Evolutionary conservation across 2,888 invertebrate genomes (phyloP), one percentile per base, ranked within the genome.

Genomic region (Oligia fasciuncula): DNA sequence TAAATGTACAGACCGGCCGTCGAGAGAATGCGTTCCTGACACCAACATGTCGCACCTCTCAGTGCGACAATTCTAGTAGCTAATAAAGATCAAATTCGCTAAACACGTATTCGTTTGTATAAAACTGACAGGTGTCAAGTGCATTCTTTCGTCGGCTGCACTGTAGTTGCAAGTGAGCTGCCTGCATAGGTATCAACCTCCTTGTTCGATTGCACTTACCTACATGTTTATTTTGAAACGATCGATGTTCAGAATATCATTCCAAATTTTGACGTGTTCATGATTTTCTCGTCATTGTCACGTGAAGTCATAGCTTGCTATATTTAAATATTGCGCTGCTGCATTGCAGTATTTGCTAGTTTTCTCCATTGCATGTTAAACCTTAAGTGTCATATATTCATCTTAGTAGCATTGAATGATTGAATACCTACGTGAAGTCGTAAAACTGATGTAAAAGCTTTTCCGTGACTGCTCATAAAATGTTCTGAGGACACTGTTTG

Each of bases 381-480:
- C 35, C 40, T 46, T 17, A 72, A 73, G n/a, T 66, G 40, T 57
- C 72, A 57, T 70, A 57, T 65, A 57, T 65, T 60, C 4, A 40
- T 73, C 68, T 54, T n/a, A 62, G 14, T 70, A 43, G 17, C 29
- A 66, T 67, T 73, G 43, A 73, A 79, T 54, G 14, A 35, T 40
- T 60, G 29, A 75, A 68, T 68, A 29, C 29, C 29, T 29, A 19
- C 43, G 13, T 70, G 13, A 63, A 73, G 76, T 66, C 60, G 23
- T 84, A 65, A 79, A 83, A 60, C 3, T 11, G 17, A 13, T n/a
- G 29, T 49, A 80, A 35, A 62, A 63, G 23, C 29, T 40, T 62
- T 73, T 66, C 71, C 51, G 49, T 73, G 80, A 62, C 54, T 62
- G 43, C 29, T 54, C 85, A 85, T 76, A 76, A 85, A 70, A 54